phyloP scores from a whole-genome alignment of 1,140 invertebrate genomes.

The Bombus waltoni region DNA sequence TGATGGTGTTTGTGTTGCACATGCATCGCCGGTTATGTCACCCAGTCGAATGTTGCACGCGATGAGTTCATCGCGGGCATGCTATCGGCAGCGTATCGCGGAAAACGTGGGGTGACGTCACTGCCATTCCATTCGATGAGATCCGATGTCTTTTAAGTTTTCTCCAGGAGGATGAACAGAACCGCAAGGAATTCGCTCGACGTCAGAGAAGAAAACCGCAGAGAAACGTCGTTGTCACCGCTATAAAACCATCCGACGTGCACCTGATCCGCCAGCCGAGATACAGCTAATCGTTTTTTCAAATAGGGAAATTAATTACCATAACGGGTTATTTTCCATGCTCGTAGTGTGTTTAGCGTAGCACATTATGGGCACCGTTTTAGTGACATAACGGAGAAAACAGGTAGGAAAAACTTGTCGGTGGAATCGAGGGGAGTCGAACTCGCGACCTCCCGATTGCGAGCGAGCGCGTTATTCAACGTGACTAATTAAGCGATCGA shows the following conservation, averaged over 20 bases:
- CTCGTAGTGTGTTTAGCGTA: too few species aligned
- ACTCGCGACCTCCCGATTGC: neutral
- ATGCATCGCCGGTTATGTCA: conserved; percentile 60
- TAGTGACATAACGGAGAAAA: neutral
- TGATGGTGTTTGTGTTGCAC: neutral
- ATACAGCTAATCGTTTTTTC: neutral
- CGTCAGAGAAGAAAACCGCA: neutral
- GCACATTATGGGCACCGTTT: neutral
- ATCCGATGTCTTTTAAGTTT: neutral
- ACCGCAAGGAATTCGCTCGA: neutral
- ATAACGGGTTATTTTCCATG: too few species aligned
- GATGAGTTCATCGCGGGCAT: conserved; percentile 62
- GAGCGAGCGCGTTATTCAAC: neutral
- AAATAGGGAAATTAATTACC: neutral
- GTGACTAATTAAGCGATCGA: neutral
- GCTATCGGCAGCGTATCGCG: conserved; percentile 50
- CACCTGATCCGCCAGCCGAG: too few species aligned
- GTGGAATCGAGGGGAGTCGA: neutral
- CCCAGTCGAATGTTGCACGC: conserved; percentile 28
- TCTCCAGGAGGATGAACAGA: neutral
- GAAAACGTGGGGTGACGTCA: conserved; percentile 55
- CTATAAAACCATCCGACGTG: neutral
- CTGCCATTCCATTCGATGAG: neutral
- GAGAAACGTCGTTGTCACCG: neutral
- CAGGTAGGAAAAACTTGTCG: neutral